Evolutionary conservation across 2,797 vertebrate genomes (phyloP), one percentile per base, ranked within the genome.

Genomic region (Threskiornis aethiopicus): DNA sequence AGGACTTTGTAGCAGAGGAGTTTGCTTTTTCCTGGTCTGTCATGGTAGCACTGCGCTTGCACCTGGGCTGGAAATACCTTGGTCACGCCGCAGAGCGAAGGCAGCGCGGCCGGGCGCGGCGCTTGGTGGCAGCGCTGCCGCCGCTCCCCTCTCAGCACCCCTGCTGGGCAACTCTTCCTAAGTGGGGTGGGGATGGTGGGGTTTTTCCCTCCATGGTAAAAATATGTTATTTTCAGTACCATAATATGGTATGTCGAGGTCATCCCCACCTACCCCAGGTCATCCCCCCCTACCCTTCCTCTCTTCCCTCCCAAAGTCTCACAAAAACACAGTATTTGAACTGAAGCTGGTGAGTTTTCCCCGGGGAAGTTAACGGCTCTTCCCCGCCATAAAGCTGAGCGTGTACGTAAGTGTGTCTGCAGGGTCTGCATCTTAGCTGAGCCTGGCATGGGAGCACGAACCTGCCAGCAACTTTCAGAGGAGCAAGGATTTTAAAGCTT

Each of bases 81-180:
- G 15, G 31, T 44, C 11, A 5, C 0, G 3, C 31, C 1, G 1
- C 16, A 54, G 62, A 25, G 28, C 2, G 3, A 25, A 58, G 58
- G n/a, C n/a, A 24, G 29, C 8, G 3, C 0, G 11, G n/a, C 46
- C 1, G 1, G 46, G n/a, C 42, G 64, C 29, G 3, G 54, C 10
- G 19, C 71, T 64, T n/a, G 58, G 55, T 41, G 46, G 29, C 77
- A 33, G 17, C 11, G 46, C 71, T 66, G 65, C 49, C 2, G 9
- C 25, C 2, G 12, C 19, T 29, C 19, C 25, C 82, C 49, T 18
- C 67, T 5, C 31, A 58, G 44, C 33, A 11, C 7, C 28, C 21
- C 66, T 13, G 16, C 21, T 35, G 42, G 17, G 57, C 2, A 0
- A 21, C 31, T 42, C 26, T 13, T 61, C 69, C 44, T 20, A 9